phyloP scores from a whole-genome alignment of 1,140 invertebrate species.

The Eciton burchellii region DNA sequence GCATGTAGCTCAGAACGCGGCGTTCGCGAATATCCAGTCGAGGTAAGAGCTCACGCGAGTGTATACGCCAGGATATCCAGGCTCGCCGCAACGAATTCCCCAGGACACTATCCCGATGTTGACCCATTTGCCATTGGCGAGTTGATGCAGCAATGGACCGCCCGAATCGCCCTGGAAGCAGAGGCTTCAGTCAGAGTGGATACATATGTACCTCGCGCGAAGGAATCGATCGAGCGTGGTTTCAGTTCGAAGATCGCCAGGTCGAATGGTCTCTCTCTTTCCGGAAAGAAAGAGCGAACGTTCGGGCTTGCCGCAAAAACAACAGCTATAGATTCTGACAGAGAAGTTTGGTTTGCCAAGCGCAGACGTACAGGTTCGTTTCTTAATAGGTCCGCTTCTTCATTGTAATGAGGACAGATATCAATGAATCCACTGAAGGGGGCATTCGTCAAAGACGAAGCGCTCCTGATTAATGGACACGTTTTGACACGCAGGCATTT shows the following conservation, averaged over 20 bases:
- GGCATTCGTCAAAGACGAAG: background rate
- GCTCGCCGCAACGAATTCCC: constrained; percentile 90
- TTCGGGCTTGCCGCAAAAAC: too few species aligned
- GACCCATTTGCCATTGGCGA: constrained; percentile 90
- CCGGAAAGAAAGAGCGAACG: too few species aligned
- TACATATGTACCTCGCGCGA: background rate
- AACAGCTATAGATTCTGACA: too few species aligned
- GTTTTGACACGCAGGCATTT: too few species aligned
- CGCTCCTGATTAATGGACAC: background rate
- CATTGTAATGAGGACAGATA: too few species aligned
- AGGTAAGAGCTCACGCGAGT: constrained; percentile 90
- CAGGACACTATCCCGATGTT: constrained; percentile 93
- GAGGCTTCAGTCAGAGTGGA: background rate
- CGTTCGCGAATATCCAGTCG: constrained; percentile 90
- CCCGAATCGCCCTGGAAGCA: constrained; percentile 91
- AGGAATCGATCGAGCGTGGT: too few species aligned
- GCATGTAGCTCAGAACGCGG: constrained; percentile 83
- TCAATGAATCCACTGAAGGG: constrained; percentile 9
- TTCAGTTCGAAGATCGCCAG: too few species aligned
- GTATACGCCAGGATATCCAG: constrained; percentile 90
- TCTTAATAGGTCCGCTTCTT: too few species aligned
- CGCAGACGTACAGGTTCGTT: too few species aligned
- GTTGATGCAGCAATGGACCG: constrained; percentile 91
- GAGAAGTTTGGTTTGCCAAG: too few species aligned
- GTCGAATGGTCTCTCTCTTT: too few species aligned